Percentiles rank a stretch among this genome's conserved stretches.
Conservation (phyloP, 2,797 vertebrate species). For the Phoebastria nigripes region DNA sequence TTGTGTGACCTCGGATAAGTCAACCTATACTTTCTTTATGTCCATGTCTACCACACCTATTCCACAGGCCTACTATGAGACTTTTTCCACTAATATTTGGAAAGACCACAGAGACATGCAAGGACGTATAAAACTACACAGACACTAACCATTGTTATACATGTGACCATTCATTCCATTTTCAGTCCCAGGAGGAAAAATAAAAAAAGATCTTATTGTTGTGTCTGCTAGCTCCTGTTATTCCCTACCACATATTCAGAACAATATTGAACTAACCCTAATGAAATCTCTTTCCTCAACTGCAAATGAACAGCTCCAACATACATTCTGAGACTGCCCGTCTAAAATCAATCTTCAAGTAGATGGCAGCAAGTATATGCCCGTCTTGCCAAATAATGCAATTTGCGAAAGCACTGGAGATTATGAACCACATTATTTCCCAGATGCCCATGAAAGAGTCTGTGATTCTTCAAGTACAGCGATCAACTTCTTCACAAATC, state of each 20-base stretch:
- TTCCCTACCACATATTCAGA: background rate
- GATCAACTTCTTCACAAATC: background rate
- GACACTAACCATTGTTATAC: background rate
- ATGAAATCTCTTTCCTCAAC: background rate
- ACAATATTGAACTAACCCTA: background rate
- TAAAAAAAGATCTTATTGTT: background rate
- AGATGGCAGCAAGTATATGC: background rate
- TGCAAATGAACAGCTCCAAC: background rate
- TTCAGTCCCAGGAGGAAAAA: background rate
- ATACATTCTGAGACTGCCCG: background rate
- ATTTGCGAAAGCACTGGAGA: background rate
- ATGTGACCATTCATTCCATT: background rate
- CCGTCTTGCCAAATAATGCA: background rate
- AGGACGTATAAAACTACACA: background rate
- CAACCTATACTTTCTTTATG: background rate
- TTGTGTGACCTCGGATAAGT: background rate
- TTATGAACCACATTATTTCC: slow-evolving; percentile 27
- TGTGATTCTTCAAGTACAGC: background rate
- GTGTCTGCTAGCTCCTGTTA: background rate
- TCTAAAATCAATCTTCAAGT: background rate
- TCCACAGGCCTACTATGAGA: background rate
- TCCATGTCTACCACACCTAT: background rate
- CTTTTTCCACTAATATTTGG: background rate
- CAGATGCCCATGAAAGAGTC: background rate
- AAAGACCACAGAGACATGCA: background rate